phyloP scores from a whole-genome alignment of 1,140 invertebrate species.

The Panagrolaimus sp. region DNA sequence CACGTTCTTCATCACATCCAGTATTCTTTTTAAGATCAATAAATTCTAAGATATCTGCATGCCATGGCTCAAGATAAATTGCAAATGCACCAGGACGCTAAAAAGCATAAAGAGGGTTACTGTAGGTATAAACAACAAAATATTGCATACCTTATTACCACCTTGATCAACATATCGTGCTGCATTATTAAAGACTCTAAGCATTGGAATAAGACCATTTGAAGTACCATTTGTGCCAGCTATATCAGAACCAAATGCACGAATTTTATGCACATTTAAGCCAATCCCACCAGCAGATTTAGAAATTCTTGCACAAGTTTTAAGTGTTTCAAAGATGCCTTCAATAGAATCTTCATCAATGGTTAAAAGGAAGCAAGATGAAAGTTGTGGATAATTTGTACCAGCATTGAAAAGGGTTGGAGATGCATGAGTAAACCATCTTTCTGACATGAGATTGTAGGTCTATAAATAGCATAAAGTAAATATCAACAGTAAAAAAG shows the following conservation, averaged over 20 bases:
- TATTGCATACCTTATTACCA: constrained; percentile 75
- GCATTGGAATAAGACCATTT: constrained; percentile 92
- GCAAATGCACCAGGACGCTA: constrained; percentile 87
- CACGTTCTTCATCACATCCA: constrained; percentile 81
- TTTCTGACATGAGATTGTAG: constrained; percentile 86
- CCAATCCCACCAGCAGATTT: constrained; percentile 97
- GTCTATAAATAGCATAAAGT: constrained; percentile 62
- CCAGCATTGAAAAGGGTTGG: constrained; percentile 91
- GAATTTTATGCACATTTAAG: constrained; percentile 86
- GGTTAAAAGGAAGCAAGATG: constrained; percentile 84
- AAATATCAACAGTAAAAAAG: background rate
- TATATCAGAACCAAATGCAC: constrained; percentile 81
- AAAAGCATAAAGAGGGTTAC: background rate
- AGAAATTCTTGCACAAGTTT: constrained; percentile 86
- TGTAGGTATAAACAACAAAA: too few relatives aligned
- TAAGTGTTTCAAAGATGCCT: constrained; percentile 87
- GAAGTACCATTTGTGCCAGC: constrained; percentile 86
- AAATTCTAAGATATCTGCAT: constrained; percentile 91
- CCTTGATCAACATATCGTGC: constrained; percentile 94
- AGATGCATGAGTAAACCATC: constrained; percentile 92
- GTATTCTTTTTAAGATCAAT: constrained; percentile 86
- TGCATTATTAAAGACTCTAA: constrained; percentile 87
- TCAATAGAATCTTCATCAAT: constrained; percentile 96
- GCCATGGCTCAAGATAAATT: constrained; percentile 95
- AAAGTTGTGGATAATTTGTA: constrained; percentile 80